These are phyloP conservation scores for Procavia capensis DNA, from an alignment of 2,113 vertebrate species.

Conservation along the genomic window DNA sequence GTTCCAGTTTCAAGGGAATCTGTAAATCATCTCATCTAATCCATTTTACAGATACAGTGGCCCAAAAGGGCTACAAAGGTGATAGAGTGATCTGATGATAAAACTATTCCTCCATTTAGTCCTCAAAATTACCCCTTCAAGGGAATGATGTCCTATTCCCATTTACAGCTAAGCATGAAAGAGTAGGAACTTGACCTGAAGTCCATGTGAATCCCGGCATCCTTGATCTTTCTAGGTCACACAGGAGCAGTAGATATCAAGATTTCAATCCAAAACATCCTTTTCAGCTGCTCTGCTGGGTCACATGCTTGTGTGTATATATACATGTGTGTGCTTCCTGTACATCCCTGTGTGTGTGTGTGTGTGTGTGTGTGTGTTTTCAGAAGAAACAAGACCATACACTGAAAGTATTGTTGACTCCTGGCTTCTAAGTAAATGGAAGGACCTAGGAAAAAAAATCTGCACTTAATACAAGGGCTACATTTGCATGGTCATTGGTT, in stretches of 20 bases:
- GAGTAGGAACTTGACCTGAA: not conserved
- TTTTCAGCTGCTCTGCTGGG: constrained; percentile 52
- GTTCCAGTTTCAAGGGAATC: constrained; percentile 60
- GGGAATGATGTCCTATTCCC: not conserved
- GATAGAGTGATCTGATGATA: not conserved
- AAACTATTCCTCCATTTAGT: not conserved
- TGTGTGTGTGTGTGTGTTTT: constrained; percentile 20
- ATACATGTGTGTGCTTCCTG: not conserved
- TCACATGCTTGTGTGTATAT: not conserved
- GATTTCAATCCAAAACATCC: constrained; percentile 63
- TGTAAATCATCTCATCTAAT: constrained; percentile 66
- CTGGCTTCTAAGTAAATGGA: constrained; percentile 49
- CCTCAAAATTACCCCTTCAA: not conserved
- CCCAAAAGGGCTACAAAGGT: not conserved
- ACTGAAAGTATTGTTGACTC: constrained; percentile 49
- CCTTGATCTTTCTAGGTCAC: not conserved
- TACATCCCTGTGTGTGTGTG: not conserved
- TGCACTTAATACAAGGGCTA: constrained; percentile 49
- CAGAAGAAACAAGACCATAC: constrained; percentile 38
- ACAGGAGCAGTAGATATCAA: constrained; percentile 49
- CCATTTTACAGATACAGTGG: constrained; percentile 58
- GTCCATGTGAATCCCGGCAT: constrained; percentile 28
- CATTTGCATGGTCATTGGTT: constrained; percentile 58
- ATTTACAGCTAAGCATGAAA: not conserved
- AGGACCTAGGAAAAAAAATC: constrained; percentile 59